Percentiles rank a stretch among this genome's conserved stretches.
Conservation (phyloP, 2,797 vertebrate genomes). For the Molossus alvarezi region DNA sequence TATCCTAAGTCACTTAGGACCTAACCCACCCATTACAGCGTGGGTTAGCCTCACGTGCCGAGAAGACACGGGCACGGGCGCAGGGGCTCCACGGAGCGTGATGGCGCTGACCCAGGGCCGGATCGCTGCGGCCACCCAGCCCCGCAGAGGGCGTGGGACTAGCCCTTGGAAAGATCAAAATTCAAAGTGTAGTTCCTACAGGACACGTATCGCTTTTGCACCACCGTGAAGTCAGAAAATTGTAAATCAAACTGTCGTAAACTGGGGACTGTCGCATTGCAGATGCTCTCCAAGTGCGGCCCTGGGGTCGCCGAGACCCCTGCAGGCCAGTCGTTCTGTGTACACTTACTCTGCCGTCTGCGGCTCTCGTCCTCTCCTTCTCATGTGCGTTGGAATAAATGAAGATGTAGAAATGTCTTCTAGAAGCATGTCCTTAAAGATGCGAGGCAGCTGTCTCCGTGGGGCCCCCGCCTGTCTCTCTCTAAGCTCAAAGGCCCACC, state of each 20-base stretch:
- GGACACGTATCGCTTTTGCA: not conserved
- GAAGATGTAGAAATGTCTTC: too few relatives aligned
- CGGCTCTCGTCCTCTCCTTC: not conserved
- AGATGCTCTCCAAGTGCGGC: not conserved
- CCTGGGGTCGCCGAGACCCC: not conserved
- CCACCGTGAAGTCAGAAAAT: too few relatives aligned
- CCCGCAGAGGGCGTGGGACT: rapidly evolving
- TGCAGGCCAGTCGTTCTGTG: not conserved
- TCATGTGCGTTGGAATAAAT: not conserved
- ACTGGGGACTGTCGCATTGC: not conserved
- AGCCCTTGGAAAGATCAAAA: not conserved
- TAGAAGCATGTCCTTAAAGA: too few relatives aligned
- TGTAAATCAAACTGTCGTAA: not conserved
- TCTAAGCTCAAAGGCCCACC: too few relatives aligned
- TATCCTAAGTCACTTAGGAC: not conserved
- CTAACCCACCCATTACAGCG: not conserved
- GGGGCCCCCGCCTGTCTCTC: too few relatives aligned
- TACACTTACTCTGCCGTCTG: not conserved
- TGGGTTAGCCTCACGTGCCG: not conserved
- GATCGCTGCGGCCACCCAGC: not conserved
- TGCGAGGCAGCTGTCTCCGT: too few relatives aligned
- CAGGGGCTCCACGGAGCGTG: too few relatives aligned
- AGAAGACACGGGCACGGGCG: not conserved
- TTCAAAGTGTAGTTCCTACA: not conserved
- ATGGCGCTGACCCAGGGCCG: too few relatives aligned